Conservation (phyloP, 2,888 invertebrate species). For the Chloroclysta siterata region DNA sequence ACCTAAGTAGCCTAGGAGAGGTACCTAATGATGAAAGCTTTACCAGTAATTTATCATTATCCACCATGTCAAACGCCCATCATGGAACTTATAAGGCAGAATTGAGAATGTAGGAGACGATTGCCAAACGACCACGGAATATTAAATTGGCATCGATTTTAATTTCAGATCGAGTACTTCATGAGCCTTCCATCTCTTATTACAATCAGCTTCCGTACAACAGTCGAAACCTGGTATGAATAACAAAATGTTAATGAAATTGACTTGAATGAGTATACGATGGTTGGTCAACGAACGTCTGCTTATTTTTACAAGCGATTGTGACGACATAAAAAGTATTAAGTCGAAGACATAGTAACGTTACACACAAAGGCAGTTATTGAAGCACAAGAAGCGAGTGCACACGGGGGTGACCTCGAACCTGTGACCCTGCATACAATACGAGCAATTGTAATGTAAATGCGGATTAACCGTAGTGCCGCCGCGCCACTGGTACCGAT, state of each 20-base stretch:
- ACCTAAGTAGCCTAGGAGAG: no score
- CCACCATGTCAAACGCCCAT: no score
- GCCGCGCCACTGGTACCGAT: conserved; percentile 63
- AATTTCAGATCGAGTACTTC: conserved; percentile 56
- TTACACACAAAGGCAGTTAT: conserved; percentile 50
- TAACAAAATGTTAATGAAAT: conserved; percentile 43
- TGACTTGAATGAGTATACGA: conserved; percentile 31
- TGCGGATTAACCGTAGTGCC: conserved; percentile 67
- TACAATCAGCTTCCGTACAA: conserved; percentile 50
- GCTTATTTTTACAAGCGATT: conserved; percentile 35
- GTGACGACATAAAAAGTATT: conserved; percentile 11
- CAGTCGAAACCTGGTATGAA: conserved; percentile 54
- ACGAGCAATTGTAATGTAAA: conserved; percentile 78
- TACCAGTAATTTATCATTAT: no score
- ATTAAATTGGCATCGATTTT: conserved; percentile 56
- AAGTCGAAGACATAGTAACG: conserved; percentile 26
- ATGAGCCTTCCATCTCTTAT: conserved; percentile 48
- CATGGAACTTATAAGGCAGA: conserved; percentile 8
- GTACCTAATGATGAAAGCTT: no score
- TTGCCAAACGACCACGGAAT: conserved; percentile 49
- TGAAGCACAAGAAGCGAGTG: conserved; percentile 56
- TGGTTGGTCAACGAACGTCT: conserved; percentile 51
- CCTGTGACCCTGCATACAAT: conserved; percentile 77
- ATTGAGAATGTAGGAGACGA: conserved; percentile 5
- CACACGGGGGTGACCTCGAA: conserved; percentile 73